These are phyloP conservation scores for Orius insidiosus DNA, from an alignment of 1,140 invertebrate genomes.

Conservation along the genomic window DNA sequence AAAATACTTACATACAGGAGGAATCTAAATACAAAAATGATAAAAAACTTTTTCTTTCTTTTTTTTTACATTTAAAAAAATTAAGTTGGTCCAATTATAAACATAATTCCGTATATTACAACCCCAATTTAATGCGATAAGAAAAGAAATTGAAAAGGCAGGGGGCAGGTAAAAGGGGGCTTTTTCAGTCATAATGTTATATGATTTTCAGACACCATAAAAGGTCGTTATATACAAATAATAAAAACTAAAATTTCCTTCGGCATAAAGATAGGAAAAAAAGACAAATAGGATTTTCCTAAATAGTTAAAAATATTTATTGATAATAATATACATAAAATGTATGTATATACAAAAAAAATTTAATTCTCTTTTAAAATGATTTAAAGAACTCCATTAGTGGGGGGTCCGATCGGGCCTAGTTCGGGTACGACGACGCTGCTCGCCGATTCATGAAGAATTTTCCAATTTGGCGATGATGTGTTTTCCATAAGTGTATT, in stretches of 20 bases:
- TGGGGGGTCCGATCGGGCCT: conserved; percentile 59
- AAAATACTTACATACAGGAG: conserved; percentile 12
- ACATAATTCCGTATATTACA: conserved; percentile 14
- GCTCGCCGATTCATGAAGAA: conserved; percentile 68
- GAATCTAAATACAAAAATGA: conserved; percentile 7
- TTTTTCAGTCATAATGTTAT: conserved; percentile 1
- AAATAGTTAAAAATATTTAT: too few relatives aligned
- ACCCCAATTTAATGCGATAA: conserved; percentile 9
- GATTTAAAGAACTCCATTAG: conserved; percentile 24
- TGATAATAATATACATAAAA: too few relatives aligned
- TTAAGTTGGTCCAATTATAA: conserved; percentile 16
- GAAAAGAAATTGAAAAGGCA: too few relatives aligned
- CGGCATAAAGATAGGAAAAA: background rate
- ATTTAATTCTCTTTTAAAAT: background rate
- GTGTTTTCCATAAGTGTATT: conserved; percentile 99
- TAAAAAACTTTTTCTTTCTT: conserved; percentile 12
- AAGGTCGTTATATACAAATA: background rate
- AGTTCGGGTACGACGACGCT: conserved; percentile 40
- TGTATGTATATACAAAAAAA: too few relatives aligned
- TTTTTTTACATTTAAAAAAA: conserved; percentile 17
- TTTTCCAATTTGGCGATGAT: conserved; percentile 96
- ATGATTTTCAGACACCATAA: conserved; percentile 1
- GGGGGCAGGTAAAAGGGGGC: too few relatives aligned
- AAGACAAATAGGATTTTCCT: background rate
- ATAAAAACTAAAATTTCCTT: background rate